Percentiles rank a stretch among this genome's conserved stretches.
These are phyloP conservation scores for Drosophila rubida DNA, from an alignment of 2,888 invertebrate genomes.

Conservation along the genomic window DNA sequence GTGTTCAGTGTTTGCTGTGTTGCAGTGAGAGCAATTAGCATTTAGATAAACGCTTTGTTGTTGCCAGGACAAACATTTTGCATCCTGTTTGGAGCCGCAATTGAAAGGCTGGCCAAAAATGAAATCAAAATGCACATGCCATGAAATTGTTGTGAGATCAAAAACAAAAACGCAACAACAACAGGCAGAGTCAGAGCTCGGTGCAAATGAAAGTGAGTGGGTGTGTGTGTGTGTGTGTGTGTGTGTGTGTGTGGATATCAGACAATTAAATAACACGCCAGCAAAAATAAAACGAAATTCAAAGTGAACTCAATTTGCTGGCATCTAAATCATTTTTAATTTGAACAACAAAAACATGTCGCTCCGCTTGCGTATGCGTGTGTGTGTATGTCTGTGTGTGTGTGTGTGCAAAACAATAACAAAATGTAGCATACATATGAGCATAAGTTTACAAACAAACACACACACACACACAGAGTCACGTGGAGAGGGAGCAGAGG, in stretches of 20 bases:
- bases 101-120: constrained; percentile 28
- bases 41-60: constrained; percentile 55
- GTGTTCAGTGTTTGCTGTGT: constrained; percentile 11
- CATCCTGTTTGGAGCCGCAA: constrained; percentile 11
- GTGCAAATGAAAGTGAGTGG: constrained; percentile 55
- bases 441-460: constrained; percentile 56
- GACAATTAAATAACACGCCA: constrained; percentile 74
- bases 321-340: constrained; percentile 81
- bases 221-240: constrained; percentile 15
- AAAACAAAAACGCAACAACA: constrained; percentile 21
- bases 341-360: constrained; percentile 61
- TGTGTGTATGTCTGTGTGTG: constrained; percentile 1
- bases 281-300: constrained; percentile 53
- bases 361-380: neutral
- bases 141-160: constrained; percentile 54
- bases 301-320: constrained; percentile 75
- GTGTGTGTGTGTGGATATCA: constrained; percentile 52
- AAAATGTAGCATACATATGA: constrained; percentile 56
- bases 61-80: constrained; percentile 23
- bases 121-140: constrained; percentile 44
- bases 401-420: constrained; percentile 32
- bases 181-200: constrained; percentile 55
- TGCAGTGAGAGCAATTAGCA: constrained; percentile 64
- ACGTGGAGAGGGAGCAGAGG: neutral
- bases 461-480: constrained; percentile 8